A percentile compares a stretch with the other conserved stretches of the same genome.
phyloP scores from a whole-genome alignment of 2,888 invertebrate species.

The Drosophila bunnanda region DNA sequence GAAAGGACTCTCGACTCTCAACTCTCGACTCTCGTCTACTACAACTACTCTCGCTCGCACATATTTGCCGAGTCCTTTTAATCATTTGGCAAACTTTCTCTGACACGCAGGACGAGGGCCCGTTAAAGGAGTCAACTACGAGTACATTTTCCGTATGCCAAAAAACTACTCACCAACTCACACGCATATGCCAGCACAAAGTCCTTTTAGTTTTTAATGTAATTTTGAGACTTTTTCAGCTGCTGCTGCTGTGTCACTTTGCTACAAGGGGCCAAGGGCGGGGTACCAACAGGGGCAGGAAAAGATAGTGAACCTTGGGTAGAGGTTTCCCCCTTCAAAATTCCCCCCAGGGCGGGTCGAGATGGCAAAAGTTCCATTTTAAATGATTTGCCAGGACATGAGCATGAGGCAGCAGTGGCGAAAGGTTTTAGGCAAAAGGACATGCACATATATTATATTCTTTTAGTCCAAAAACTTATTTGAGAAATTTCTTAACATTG shows the following conservation, averaged over 20 bases:
- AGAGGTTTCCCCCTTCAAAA: neutral
- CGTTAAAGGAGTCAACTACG: slow-evolving; percentile 68
- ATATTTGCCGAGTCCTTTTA: slow-evolving; percentile 73
- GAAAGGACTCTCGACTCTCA: slow-evolving; percentile 56
- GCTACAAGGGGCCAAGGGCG: slow-evolving; percentile 9
- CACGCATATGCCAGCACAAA: slow-evolving; percentile 34
- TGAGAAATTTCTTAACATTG: neutral
- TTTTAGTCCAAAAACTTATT: neutral
- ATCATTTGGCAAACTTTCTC: slow-evolving; percentile 79
- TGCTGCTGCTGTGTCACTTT: slow-evolving; percentile 63
- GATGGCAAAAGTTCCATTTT: slow-evolving; percentile 38
- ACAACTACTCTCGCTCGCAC: slow-evolving; percentile 32
- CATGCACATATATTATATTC: neutral
- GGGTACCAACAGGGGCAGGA: neutral
- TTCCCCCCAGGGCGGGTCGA: slow-evolving; percentile 3
- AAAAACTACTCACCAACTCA: slow-evolving; percentile 54
- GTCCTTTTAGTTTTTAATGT: slow-evolving; percentile 77
- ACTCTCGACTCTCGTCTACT: slow-evolving; percentile 48
- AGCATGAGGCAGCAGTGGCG: slow-evolving; percentile 5
- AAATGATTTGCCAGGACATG: slow-evolving; percentile 37
- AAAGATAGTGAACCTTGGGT: neutral
- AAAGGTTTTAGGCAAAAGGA: neutral
- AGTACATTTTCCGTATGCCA: slow-evolving; percentile 76
- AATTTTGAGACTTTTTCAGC: slow-evolving; percentile 71
- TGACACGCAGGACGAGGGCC: slow-evolving; percentile 69